Evolutionary conservation across 2,888 invertebrate species (phyloP), one percentile per base, ranked within the genome.

Genomic region (Pseudoips prasinana): DNA sequence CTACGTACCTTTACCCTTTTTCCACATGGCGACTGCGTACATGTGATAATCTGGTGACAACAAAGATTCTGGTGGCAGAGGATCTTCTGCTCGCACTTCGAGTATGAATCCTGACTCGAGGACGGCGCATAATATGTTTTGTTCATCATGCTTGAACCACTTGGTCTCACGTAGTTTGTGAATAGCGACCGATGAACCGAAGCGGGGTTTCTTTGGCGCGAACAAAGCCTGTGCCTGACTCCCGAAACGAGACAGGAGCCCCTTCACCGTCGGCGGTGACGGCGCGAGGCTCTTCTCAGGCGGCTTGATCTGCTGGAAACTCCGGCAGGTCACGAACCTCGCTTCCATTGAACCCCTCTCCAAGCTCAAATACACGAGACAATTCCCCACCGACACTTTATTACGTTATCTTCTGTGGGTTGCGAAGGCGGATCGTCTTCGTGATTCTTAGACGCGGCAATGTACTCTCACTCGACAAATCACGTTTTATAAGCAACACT

Each of bases 111-210:
- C 94, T 23, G 92, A 90, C 75, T 93, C 92, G 62, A 93, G 90
- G 37, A 93, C 93, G 33, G 93, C 92, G 73, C 92, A 93, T 53
- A 94, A 89, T 57, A 93, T 92, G 60, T 92, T 91, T 66, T 92
- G 90, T 81, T 94, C 93, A 58, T 92, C 92, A 53, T 92, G 91
- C 53, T 90, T 90, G 70, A 94, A 93, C 94, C 94, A 94, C 88
- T 94, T 94, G 45, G 93, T 92, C 71, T 93, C 93, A 46, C 93
- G 88, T 52, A 93, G 83, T 66, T 93, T 93, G 70, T 93, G 93
- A 43, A 92, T 92, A 28, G 93, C 92, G 22, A 93, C 92, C 29
- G 92, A 92, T 43, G 92, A 92, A 42, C 91, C 91, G 72, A 91
- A 91, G 44, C 89, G 75, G 47, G 82, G 84, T 58, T 89, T 89